Percentiles rank a stretch among this genome's conserved stretches.
Evolutionary conservation across 1,140 invertebrate genomes (phyloP).

Genomic region (Ericerus pela): DNA sequence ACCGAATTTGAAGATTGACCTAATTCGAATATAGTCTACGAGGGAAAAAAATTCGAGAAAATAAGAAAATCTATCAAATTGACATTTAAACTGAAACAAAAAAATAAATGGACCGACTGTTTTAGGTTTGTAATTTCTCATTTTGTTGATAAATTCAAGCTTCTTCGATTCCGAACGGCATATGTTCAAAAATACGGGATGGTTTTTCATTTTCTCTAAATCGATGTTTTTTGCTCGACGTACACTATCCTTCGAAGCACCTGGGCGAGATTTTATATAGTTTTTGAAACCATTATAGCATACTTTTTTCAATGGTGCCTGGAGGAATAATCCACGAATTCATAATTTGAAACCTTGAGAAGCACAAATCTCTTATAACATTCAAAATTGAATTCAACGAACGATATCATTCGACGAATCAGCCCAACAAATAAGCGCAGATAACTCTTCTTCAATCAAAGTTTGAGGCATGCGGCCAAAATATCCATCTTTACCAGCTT

Average conservation of each 20-base stretch:
- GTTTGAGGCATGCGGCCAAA: conserved; percentile 67
- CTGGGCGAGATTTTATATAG: conserved; percentile 70
- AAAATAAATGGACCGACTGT: conserved; percentile 43
- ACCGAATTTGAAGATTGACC: conserved; percentile 60
- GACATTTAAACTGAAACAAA: conserved; percentile 5
- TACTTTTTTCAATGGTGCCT: conserved; percentile 35
- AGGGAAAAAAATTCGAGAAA: conserved; percentile 20
- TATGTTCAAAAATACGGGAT: conserved; percentile 32
- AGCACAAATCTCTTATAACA: neutral
- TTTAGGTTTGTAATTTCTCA: conserved; percentile 69
- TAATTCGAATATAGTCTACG: conserved; percentile 90
- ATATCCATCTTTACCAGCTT: conserved; percentile 35
- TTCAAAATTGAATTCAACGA: too few relatives aligned
- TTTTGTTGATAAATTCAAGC: conserved; percentile 45
- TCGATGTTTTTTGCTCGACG: conserved; percentile 57
- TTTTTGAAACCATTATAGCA: conserved; percentile 80
- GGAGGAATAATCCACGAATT: neutral
- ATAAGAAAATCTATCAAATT: neutral
- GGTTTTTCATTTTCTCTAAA: conserved; percentile 37
- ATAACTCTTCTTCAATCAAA: conserved; percentile 66
- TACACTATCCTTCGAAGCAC: conserved; percentile 76
- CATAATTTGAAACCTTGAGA: neutral
- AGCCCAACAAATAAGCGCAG: conserved; percentile 62
- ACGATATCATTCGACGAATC: conserved; percentile 58
- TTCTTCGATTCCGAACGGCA: conserved; percentile 30